Percentiles rank a stretch among this genome's conserved stretches.
phyloP scores from a whole-genome alignment of 1,140 invertebrate species.

The Arion vulgaris region DNA sequence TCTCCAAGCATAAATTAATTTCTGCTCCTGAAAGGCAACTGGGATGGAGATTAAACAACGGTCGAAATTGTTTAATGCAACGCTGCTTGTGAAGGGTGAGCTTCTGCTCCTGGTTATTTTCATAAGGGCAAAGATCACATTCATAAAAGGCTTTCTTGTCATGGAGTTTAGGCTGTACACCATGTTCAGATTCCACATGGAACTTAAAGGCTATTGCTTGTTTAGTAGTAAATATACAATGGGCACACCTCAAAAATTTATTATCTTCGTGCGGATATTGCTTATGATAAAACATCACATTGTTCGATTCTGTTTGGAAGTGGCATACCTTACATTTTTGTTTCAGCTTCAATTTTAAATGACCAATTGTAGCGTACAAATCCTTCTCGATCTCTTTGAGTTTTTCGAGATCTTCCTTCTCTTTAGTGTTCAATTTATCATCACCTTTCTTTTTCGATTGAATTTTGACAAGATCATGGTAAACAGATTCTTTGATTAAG shows the following conservation, averaged over 20 bases:
- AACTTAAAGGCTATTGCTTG: conserved; percentile 90
- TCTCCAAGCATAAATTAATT: conserved; percentile 64
- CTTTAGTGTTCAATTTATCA: conserved; percentile 80
- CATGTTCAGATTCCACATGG: conserved; percentile 93
- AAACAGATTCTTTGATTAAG: conserved; percentile 93
- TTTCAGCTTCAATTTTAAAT: conserved; percentile 84
- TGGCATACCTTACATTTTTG: conserved; percentile 90
- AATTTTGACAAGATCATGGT: conserved; percentile 88
- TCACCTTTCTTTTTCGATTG: conserved; percentile 84
- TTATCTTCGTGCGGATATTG: conserved; percentile 92
- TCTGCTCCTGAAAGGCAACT: conserved; percentile 55
- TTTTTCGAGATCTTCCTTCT: conserved; percentile 86
- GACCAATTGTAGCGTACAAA: conserved; percentile 79
- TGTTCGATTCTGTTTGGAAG: conserved; percentile 91
- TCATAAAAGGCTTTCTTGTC: conserved; percentile 90
- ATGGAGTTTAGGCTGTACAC: conserved; percentile 85
- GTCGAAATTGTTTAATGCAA: conserved; percentile 91
- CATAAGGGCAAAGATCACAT: conserved; percentile 94
- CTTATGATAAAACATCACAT: conserved; percentile 90
- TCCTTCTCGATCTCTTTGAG: conserved; percentile 83
- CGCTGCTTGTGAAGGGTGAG: conserved; percentile 89
- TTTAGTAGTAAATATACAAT: conserved; percentile 87
- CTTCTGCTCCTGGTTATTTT: conserved; percentile 95
- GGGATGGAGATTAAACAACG: conserved; percentile 87
- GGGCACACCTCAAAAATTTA: conserved; percentile 81